These are phyloP conservation scores for Furcifer pardalis DNA, from an alignment of 2,797 vertebrate species.

Conservation along the genomic window DNA sequence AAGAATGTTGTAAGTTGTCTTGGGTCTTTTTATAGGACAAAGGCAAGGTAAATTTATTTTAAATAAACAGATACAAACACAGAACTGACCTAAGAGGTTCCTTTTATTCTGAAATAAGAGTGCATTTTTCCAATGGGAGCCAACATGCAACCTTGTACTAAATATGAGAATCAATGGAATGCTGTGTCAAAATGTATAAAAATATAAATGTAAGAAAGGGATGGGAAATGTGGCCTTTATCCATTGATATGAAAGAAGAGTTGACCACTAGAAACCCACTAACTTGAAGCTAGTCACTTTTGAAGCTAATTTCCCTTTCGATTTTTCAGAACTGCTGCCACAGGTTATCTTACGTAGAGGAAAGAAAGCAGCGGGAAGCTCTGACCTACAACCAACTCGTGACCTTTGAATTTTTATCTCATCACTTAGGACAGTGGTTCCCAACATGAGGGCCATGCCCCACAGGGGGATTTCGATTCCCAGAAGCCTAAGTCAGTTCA, in stretches of 20 bases:
- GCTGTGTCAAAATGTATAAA: neutral
- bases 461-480: too few relatives aligned
- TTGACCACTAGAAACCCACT: neutral
- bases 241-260: neutral
- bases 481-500: too few relatives aligned
- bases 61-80: too few relatives aligned
- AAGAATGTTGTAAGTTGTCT: too few relatives aligned
- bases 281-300: neutral
- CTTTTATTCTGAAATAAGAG: too few relatives aligned
- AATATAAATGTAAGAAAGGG: neutral
- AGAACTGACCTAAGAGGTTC: neutral
- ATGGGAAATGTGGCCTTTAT: neutral
- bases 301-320: neutral
- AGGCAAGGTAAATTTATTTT: too few relatives aligned
- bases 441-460: too few relatives aligned
- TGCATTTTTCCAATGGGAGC: too few relatives aligned
- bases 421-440: too few relatives aligned
- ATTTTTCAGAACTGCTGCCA: too few relatives aligned
- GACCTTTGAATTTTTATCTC: neutral
- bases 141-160: neutral
- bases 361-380: neutral
- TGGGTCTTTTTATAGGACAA: too few relatives aligned
- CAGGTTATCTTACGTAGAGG: neutral
- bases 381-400: neutral
- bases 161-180: too few relatives aligned